phyloP scores from a whole-genome alignment of 1,140 invertebrate genomes.

The Melipona quadrifasciata region DNA sequence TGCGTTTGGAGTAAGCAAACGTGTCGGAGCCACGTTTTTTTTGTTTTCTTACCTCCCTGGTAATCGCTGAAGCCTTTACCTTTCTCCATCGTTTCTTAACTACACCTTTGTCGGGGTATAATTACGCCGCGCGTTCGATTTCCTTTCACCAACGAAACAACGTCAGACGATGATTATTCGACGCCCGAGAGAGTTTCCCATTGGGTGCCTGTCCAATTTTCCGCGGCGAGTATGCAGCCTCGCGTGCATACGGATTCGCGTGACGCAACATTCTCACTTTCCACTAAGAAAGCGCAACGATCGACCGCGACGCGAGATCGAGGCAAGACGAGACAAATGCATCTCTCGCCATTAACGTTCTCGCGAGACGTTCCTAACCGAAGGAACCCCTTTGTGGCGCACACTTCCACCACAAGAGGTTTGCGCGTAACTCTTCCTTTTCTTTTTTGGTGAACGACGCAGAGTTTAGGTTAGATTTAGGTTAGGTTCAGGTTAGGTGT shows the following conservation, averaged over 20 bases:
- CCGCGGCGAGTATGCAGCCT: background rate
- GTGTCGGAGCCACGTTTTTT: background rate
- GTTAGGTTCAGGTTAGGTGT: too few relatives aligned
- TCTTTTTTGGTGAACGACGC: too few relatives aligned
- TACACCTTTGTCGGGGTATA: conserved; percentile 39
- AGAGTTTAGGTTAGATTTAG: too few relatives aligned
- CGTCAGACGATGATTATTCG: conserved; percentile 41
- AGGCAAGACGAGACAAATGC: background rate
- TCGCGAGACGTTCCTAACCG: background rate
- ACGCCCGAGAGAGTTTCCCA: background rate
- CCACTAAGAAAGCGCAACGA: background rate
- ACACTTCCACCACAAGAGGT: background rate
- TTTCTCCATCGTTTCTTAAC: conserved; percentile 40
- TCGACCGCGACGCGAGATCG: background rate
- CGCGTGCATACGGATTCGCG: conserved; percentile 39
- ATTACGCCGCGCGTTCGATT: conserved; percentile 7
- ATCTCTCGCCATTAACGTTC: background rate
- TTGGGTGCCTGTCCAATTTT: conserved; percentile 10
- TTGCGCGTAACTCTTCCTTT: too few relatives aligned
- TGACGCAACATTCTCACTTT: conserved; percentile 53
- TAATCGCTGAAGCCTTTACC: background rate
- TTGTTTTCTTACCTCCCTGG: background rate
- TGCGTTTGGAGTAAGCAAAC: background rate
- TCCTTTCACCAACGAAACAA: conserved; percentile 51
- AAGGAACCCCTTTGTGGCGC: background rate